Conservation (phyloP, 2,113 vertebrate species). For the Lamprologus lemairii region DNA sequence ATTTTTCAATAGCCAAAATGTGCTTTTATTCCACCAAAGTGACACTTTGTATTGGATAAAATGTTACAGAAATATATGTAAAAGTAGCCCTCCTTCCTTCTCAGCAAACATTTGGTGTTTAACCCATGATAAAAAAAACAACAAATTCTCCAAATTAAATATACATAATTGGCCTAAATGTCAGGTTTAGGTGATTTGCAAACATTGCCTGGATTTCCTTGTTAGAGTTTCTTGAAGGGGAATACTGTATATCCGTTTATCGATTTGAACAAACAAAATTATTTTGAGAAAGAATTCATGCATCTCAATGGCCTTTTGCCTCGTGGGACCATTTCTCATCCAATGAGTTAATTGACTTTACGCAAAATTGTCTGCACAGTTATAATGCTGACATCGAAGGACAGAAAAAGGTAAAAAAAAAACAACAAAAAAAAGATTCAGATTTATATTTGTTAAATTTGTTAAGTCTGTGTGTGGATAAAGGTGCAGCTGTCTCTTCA, state of each 20-base stretch:
- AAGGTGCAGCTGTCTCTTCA: neutral
- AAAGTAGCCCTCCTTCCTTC: neutral
- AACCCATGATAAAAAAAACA: neutral
- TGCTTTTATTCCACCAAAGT: neutral
- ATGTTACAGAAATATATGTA: neutral
- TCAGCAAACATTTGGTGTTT: neutral
- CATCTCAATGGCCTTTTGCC: neutral
- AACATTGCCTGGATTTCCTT: neutral
- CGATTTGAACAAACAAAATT: neutral
- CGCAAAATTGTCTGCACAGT: neutral
- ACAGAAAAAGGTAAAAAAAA: neutral
- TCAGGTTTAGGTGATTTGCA: neutral
- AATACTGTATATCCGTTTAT: neutral
- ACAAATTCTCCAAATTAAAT: neutral
- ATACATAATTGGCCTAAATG: neutral
- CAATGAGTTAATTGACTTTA: neutral
- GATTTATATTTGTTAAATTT: neutral
- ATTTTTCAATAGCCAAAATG: neutral
- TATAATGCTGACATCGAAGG: neutral
- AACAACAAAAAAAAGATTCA: accelerated
- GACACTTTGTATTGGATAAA: neutral
- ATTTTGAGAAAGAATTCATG: neutral
- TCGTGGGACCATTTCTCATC: neutral
- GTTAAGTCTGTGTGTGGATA: neutral
- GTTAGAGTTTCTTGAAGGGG: neutral